Evolutionary conservation across 2,113 vertebrate species (phyloP).

Genomic region (Daubentonia madagascariensis): DNA sequence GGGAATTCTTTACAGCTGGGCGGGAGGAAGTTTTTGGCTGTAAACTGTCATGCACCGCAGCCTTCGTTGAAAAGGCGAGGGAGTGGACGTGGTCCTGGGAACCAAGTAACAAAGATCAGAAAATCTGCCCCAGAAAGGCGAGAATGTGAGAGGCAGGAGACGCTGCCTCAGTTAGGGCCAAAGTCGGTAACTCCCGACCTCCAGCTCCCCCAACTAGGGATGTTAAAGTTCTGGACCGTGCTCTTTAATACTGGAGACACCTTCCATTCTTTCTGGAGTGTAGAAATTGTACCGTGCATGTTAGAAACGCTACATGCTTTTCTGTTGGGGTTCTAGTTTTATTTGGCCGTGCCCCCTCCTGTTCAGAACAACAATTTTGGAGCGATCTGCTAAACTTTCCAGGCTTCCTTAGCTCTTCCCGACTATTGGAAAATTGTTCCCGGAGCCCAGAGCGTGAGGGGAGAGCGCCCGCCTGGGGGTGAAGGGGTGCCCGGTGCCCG

Average conservation of each 20-base stretch:
- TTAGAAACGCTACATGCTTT: background rate
- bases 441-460: background rate
- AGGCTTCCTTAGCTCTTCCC: accelerated
- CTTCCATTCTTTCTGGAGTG: accelerated
- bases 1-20: conserved; percentile 73
- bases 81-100: conserved; percentile 58
- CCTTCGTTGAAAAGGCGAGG: conserved; percentile 73
- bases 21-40: conserved; percentile 80
- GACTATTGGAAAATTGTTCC: accelerated
- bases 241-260: accelerated
- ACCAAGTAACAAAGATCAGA: conserved; percentile 65
- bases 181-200: accelerated
- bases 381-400: background rate
- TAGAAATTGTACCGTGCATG: accelerated
- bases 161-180: accelerated
- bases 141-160: background rate
- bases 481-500: no score
- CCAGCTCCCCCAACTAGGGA: accelerated
- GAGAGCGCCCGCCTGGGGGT: no score
- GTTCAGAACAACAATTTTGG: background rate
- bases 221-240: accelerated
- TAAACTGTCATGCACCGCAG: conserved; percentile 83
- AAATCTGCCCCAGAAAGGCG: conserved; percentile 6
- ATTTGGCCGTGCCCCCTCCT: accelerated
- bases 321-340: background rate